Evolutionary conservation across 2,113 vertebrate genomes (phyloP), one percentile per base, ranked within the genome.

Genomic region (Globicephala melas): DNA sequence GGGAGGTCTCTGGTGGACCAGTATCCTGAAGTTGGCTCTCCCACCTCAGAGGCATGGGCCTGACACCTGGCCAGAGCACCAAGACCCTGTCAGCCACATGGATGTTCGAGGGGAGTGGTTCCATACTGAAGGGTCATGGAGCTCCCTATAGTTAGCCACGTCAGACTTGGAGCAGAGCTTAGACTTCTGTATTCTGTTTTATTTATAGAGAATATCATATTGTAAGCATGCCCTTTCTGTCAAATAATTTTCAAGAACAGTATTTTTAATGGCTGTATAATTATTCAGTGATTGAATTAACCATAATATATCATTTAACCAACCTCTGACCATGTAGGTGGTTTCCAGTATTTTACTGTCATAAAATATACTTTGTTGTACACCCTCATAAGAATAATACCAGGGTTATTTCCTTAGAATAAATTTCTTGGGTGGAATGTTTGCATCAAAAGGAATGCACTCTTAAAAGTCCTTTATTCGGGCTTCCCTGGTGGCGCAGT

Each of bases 201-300:
- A 95, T 73, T 96, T 91, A 36, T 44, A 86, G 58, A 97, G 77
- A 97, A 71, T 2, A 60, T 65, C 2, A 25, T 50, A 41, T 70
- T 73, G 12, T 94, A n/a, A 94, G 8, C 62, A 76, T 58, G 60
- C 9, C 86, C 33, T 91, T 79, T 50, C 28, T 44, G 36, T 53
- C 15, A 89, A 92, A 53, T 58, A 62, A 63, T 73, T 63, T 91
- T 94, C 36, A 50, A 95, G 97, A 96, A 73, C 20, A 63, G 58
- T 53, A 82, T 90, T 93, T 93, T 94, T 85, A 94, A 91, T 79
- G 89, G 41, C 14, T 85, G 13, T 12, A 79, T 71, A 77, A 77
- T 73, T 33, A 67, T 88, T 93, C 63, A 89, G 65, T 71, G 89
- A 88, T 58, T 89, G 55, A 96, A 79, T 73, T 74, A 88, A 62